Percentiles rank a stretch among this genome's conserved stretches.
phyloP scores from a whole-genome alignment of 2,797 vertebrate genomes.

The Coilia nasus region DNA sequence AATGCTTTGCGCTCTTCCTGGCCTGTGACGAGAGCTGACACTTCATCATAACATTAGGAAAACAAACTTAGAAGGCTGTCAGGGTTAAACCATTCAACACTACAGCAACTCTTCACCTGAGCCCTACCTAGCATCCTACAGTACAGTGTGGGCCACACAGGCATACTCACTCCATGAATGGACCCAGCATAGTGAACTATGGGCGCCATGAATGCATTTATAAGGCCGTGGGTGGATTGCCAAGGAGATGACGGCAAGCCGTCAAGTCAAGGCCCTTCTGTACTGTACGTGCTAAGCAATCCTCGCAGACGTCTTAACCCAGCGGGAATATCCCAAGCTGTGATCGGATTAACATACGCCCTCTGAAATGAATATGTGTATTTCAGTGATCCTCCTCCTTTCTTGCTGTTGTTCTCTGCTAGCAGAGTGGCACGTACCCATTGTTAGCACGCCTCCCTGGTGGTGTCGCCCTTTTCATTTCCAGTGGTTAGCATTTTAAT shows the following conservation, averaged over 20 bases:
- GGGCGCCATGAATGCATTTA: neutral
- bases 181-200: neutral
- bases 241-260: neutral
- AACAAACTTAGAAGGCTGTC: neutral
- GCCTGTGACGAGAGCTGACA: neutral
- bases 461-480: constrained; percentile 40
- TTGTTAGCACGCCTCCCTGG: constrained; percentile 40
- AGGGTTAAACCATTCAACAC: neutral
- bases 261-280: neutral
- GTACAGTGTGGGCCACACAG: neutral
- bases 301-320: neutral
- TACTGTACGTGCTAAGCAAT: neutral
- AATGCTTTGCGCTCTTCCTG: neutral
- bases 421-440: constrained; percentile 25
- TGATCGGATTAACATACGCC: constrained; percentile 22
- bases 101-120: neutral
- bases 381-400: constrained; percentile 26
- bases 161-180: neutral
- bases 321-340: constrained; percentile 18
- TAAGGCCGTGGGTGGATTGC: too few species aligned
- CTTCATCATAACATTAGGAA: neutral
- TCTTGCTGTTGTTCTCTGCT: neutral
- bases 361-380: constrained; percentile 25
- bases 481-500: constrained; percentile 45
- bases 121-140: neutral